Percentiles rank a stretch among this genome's conserved stretches.
Conservation (phyloP, 2,797 vertebrate species). For the Setipinna tenuifilis region DNA sequence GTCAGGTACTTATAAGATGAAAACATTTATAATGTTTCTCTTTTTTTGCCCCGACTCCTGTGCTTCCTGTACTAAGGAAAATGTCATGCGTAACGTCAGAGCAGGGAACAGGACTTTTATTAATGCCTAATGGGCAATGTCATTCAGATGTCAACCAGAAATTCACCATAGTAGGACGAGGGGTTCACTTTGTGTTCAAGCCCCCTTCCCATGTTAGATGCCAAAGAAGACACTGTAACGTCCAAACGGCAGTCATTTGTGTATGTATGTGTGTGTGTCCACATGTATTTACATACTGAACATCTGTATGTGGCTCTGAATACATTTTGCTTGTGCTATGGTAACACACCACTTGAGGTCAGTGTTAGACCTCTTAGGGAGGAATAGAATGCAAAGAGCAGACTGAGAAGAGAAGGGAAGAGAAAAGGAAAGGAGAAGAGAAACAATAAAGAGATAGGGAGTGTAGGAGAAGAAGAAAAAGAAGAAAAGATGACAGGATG, state of each 20-base stretch:
- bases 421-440: not conserved
- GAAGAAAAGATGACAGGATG: not conserved
- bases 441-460: not conserved
- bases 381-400: not conserved
- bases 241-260: too few species aligned
- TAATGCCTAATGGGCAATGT: not conserved
- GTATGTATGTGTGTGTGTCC: not conserved
- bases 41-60: not conserved
- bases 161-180: too few species aligned
- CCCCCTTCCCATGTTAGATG: too few species aligned
- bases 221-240: too few species aligned
- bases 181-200: too few species aligned
- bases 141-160: not conserved
- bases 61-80: not conserved
- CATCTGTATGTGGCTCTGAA: not conserved
- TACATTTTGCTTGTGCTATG: constrained; percentile 61
- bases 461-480: not conserved
- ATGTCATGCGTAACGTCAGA: constrained; percentile 1
- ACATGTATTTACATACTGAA: not conserved
- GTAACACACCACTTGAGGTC: constrained; percentile 47
- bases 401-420: not conserved
- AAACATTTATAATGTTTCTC: not conserved
- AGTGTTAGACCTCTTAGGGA: constrained; percentile 39
- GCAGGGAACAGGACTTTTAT: not conserved
- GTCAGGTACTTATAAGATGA: not conserved